Evolutionary conservation across 92 coral and sea anemone genomes (phyloP).

Genomic region (Hydrozoanthus gracilis): DNA sequence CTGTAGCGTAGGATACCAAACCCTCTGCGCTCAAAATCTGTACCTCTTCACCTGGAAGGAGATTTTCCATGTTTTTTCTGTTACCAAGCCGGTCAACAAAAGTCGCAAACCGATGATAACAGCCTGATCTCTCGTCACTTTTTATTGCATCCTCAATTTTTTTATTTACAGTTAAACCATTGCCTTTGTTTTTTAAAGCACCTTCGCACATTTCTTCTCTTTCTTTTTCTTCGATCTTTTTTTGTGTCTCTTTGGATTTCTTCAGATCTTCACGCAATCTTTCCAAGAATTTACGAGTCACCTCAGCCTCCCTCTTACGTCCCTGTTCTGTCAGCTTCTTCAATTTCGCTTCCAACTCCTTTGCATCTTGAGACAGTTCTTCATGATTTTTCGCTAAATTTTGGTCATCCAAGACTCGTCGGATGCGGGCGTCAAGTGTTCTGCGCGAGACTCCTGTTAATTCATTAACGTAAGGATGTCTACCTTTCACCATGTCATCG

Average conservation of each 20-base stretch:
- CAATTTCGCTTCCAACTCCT: not conserved
- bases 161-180: too few relatives aligned
- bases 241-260: too few relatives aligned
- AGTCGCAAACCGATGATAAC: conserved; percentile 50
- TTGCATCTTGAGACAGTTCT: not conserved
- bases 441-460: conserved; percentile 40
- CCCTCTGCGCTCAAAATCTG: conserved; percentile 24
- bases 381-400: conserved; percentile 7
- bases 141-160: conserved; percentile 11
- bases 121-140: not conserved
- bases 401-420: conserved; percentile 22
- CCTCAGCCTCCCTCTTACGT: too few relatives aligned
- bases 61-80: conserved; percentile 8
- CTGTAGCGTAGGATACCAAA: not conserved
- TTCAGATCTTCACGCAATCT: too few relatives aligned
- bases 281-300: too few relatives aligned
- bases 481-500: conserved; percentile 40
- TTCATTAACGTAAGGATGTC: conserved; percentile 21
- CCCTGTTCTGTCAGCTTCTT: too few relatives aligned
- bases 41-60: conserved; percentile 44
- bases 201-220: too few relatives aligned
- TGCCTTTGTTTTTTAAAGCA: too few relatives aligned
- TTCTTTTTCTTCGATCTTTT: not conserved
- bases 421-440: conserved; percentile 18
- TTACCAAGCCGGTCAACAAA: conserved; percentile 28